Conservation (phyloP, 2,113 vertebrate species). For the Petromus typicus region DNA sequence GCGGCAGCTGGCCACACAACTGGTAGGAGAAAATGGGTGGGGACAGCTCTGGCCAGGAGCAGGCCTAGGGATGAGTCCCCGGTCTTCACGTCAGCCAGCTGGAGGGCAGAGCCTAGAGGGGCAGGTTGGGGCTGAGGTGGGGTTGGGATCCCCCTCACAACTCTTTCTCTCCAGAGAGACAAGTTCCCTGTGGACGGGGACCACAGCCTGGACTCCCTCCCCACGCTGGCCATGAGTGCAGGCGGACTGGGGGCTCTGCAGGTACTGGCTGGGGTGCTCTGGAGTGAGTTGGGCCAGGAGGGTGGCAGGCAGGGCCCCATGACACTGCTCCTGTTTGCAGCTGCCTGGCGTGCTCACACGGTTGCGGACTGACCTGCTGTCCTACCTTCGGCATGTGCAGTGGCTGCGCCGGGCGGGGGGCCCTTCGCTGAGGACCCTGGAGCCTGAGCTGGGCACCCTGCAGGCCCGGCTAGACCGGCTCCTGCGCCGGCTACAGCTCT, state of each 20-base stretch:
- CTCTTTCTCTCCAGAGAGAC: slow-evolving; percentile 58
- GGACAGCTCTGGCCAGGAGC: slow-evolving; percentile 29
- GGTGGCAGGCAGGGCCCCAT: neutral
- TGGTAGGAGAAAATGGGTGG: slow-evolving; percentile 93
- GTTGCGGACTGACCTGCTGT: slow-evolving; percentile 67
- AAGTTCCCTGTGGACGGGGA: slow-evolving; percentile 78
- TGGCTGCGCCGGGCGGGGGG: slow-evolving; percentile 72
- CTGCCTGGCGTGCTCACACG: slow-evolving; percentile 67
- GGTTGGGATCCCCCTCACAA: neutral
- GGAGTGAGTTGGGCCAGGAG: fast-evolving
- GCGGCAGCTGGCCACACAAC: slow-evolving; percentile 91
- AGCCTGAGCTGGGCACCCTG: slow-evolving; percentile 71
- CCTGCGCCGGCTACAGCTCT: slow-evolving; percentile 75
- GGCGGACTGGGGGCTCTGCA: slow-evolving; percentile 75
- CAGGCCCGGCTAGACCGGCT: slow-evolving; percentile 76
- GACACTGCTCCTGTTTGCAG: neutral
- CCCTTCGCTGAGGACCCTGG: slow-evolving; percentile 71
- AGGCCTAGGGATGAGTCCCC: neutral
- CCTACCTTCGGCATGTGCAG: slow-evolving; percentile 76
- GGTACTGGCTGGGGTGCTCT: neutral
- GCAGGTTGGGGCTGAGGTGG: neutral
- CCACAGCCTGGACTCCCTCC: slow-evolving; percentile 76
- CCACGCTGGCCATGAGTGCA: slow-evolving; percentile 78
- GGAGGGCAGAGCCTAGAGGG: neutral
- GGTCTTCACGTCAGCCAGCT: too few relatives aligned